Evolutionary conservation across 2,113 vertebrate species (phyloP).

Genomic region (Myocastor coypus): DNA sequence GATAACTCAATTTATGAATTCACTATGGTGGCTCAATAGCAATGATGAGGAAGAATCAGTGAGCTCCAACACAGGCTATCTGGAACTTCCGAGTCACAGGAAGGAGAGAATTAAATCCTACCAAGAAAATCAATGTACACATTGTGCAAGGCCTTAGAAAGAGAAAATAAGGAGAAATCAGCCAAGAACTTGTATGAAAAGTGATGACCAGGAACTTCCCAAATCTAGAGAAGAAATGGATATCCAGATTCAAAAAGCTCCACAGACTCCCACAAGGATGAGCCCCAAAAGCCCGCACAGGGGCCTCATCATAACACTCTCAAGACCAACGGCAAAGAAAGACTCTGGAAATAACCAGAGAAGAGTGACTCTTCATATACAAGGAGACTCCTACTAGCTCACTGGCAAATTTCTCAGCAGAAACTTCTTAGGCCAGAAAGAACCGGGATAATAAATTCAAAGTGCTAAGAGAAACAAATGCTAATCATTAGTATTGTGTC

Average conservation of each 20-base stretch:
- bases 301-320: neutral
- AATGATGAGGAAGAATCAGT: neutral
- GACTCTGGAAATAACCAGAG: neutral
- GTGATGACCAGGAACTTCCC: neutral
- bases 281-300: neutral
- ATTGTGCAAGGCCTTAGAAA: neutral
- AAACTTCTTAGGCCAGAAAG: neutral
- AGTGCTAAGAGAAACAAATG: neutral
- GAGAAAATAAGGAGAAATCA: neutral
- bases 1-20: conserved; percentile 15
- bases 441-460: neutral
- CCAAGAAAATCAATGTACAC: neutral
- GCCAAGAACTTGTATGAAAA: neutral
- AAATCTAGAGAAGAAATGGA: neutral
- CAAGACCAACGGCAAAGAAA: neutral
- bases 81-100: neutral
- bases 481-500: neutral
- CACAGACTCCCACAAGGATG: neutral
- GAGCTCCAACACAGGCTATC: neutral
- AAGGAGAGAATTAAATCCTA: neutral
- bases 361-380: neutral
- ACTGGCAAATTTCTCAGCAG: neutral
- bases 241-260: neutral
- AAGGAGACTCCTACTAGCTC: neutral
- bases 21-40: neutral